Evolutionary conservation across 1,140 invertebrate species (phyloP).

Genomic region (Tetranychus cinnabarinus): DNA sequence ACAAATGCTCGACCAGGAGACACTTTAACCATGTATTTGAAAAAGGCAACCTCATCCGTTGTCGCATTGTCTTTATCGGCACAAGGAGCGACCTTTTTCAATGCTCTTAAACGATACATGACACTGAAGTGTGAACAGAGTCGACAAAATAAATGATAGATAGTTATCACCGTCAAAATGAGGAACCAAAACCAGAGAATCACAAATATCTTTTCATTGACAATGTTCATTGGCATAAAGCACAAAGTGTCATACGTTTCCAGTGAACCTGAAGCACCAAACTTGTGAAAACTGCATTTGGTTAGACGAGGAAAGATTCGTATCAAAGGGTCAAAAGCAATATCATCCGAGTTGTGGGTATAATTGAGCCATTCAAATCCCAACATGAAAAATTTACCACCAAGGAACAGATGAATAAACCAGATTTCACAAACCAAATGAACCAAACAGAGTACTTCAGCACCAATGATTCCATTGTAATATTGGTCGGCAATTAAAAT

Average conservation of each 20-base stretch:
- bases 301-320: conserved; percentile 61
- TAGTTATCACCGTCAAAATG: conserved; percentile 30
- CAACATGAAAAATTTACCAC: not conserved
- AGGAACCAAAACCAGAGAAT: conserved; percentile 72
- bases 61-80: not conserved
- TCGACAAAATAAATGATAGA: conserved; percentile 7
- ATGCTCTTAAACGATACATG: not conserved
- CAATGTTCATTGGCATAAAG: conserved; percentile 48
- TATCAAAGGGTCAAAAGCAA: conserved; percentile 24
- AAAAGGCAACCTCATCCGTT: no score
- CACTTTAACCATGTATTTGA: not conserved
- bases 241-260: conserved; percentile 28
- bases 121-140: no score
- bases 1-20: not conserved
- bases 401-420: conserved; percentile 19
- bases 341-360: not conserved
- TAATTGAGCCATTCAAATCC: not conserved
- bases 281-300: conserved; percentile 45
- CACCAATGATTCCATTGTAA: conserved; percentile 46
- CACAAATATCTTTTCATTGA: conserved; percentile 88
- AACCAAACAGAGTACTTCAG: conserved; percentile 17
- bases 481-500: conserved; percentile 22
- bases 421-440: conserved; percentile 19
- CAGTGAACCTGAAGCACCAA: not conserved
- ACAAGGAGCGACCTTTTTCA: not conserved